Conservation (phyloP, 2,113 vertebrate genomes). For the Tenebrosternarchus preto region DNA sequence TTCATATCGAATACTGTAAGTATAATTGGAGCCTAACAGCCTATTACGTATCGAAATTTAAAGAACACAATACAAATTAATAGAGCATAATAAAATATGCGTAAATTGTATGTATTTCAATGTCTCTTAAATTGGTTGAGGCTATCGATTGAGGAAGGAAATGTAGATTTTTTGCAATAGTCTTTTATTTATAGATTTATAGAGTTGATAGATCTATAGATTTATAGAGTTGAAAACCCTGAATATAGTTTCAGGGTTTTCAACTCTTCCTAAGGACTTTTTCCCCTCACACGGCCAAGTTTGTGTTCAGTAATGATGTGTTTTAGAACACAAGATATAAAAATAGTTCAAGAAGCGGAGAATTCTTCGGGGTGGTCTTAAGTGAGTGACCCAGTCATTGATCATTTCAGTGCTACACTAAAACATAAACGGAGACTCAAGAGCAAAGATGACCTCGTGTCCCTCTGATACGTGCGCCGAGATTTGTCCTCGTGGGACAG, state of each 20-base stretch:
- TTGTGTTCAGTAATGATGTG: neutral
- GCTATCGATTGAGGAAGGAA: too few species aligned
- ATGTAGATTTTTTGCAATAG: neutral
- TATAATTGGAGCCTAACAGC: neutral
- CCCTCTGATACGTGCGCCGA: neutral
- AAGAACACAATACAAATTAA: constrained; percentile 5
- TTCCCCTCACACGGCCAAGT: neutral
- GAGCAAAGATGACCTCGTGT: constrained; percentile 36
- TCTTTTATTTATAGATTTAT: too few species aligned
- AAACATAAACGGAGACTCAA: constrained; percentile 34
- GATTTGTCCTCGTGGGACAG: neutral
- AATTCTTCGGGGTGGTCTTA: constrained; percentile 49
- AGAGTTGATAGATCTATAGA: too few species aligned
- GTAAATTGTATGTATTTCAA: neutral
- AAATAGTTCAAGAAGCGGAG: constrained; percentile 14
- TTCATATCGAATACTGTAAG: neutral
- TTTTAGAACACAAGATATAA: constrained; percentile 17
- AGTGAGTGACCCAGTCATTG: constrained; percentile 50
- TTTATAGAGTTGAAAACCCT: too few species aligned
- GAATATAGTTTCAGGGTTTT: neutral
- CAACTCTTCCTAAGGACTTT: neutral
- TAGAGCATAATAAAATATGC: neutral
- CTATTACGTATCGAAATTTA: neutral
- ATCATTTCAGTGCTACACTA: constrained; percentile 44
- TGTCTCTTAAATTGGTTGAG: neutral